A percentile compares a stretch with the other conserved stretches of the same genome.
Evolutionary conservation across 1,140 invertebrate species (phyloP).

Genomic region (Dinoponera quadriceps): DNA sequence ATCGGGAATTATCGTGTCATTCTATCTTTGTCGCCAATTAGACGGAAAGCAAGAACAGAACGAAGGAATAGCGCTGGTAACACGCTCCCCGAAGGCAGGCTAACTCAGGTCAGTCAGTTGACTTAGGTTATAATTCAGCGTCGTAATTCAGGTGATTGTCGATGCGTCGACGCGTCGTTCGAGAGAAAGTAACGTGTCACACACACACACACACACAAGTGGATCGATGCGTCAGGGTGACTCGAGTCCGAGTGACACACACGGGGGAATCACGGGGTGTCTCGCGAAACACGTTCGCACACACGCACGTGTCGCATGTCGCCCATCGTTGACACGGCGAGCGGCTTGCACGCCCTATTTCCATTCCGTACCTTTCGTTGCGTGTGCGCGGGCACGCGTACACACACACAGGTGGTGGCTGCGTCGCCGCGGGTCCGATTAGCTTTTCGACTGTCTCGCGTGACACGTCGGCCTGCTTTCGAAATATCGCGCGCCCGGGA

Average conservation of each 20-base stretch:
- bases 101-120: too few species aligned
- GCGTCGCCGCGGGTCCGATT: constrained; percentile 15
- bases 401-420: constrained; percentile 25
- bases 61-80: too few species aligned
- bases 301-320: constrained; percentile 16
- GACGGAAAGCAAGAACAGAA: too few species aligned
- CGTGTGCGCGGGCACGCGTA: constrained; percentile 32
- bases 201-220: not conserved
- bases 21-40: too few species aligned
- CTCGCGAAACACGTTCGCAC: constrained; percentile 11
- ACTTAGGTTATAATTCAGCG: too few species aligned
- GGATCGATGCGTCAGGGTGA: too few species aligned
- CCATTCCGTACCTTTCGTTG: constrained; percentile 50
- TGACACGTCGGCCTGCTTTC: constrained; percentile 42
- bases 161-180: not conserved
- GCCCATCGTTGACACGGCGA: constrained; percentile 62
- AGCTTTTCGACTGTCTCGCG: constrained; percentile 40
- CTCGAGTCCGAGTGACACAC: too few species aligned
- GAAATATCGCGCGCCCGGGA: not conserved
- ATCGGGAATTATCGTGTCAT: too few species aligned
- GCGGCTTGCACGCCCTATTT: constrained; percentile 73
- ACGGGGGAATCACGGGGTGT: too few species aligned
- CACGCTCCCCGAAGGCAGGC: too few species aligned
- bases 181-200: not conserved
- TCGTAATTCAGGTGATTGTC: not conserved